Evolutionary conservation across 2,888 invertebrate genomes (phyloP).

Genomic region (Hydropsyche betteni): DNA sequence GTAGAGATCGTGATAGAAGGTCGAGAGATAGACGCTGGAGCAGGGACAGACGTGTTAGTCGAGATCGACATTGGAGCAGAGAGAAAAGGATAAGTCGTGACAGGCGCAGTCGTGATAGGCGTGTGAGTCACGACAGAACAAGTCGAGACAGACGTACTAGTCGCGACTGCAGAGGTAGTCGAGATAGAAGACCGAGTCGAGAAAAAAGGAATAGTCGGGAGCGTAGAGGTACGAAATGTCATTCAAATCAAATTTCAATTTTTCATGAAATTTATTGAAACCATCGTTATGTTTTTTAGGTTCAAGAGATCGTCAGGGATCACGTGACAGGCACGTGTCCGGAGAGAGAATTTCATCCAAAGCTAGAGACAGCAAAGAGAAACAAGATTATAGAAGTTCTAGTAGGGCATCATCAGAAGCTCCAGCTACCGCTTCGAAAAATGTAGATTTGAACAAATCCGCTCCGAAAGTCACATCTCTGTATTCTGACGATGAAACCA

Average conservation of each 20-base stretch:
- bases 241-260: not conserved
- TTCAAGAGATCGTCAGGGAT: constrained; percentile 53
- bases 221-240: constrained; percentile 52
- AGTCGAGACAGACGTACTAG: constrained; percentile 63
- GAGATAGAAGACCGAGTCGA: constrained; percentile 54
- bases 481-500: constrained; percentile 63
- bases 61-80: constrained; percentile 63
- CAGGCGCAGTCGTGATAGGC: constrained; percentile 52
- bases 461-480: constrained; percentile 54
- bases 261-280: constrained; percentile 30
- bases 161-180: constrained; percentile 55
- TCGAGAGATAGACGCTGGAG: constrained; percentile 55
- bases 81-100: constrained; percentile 63
- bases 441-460: constrained; percentile 57
- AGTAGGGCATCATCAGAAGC: constrained; percentile 51
- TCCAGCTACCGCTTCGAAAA: constrained; percentile 56
- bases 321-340: constrained; percentile 55
- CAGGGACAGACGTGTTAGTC: constrained; percentile 63
- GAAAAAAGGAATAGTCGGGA: constrained; percentile 53
- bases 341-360: constrained; percentile 56
- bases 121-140: constrained; percentile 55
- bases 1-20: constrained; percentile 60
- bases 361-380: constrained; percentile 51
- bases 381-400: constrained; percentile 53
- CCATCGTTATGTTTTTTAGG: constrained; percentile 37